Evolutionary conservation across 2,888 invertebrate genomes (phyloP).

Genomic region (Electrophaes corylata): DNA sequence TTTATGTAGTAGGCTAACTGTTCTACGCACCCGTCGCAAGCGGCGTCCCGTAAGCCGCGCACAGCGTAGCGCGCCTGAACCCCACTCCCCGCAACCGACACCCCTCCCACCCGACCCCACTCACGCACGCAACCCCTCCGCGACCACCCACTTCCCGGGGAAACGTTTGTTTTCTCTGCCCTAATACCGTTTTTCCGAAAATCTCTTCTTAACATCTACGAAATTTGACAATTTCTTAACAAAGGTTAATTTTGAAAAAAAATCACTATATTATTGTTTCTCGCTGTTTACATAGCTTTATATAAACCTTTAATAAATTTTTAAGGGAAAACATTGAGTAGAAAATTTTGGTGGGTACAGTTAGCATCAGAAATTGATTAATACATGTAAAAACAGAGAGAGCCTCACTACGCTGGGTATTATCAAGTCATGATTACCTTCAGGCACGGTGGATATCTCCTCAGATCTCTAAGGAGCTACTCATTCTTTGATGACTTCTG

Average conservation of each 20-base stretch:
- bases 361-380: too few relatives aligned
- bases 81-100: conserved; percentile 36
- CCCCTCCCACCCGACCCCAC: conserved; percentile 34
- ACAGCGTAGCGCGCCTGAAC: conserved; percentile 42
- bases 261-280: neutral
- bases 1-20: neutral
- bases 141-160: conserved; percentile 47
- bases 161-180: conserved; percentile 61
- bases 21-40: conserved; percentile 51
- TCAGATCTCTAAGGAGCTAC: too few relatives aligned
- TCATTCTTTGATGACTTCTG: too few relatives aligned
- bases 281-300: neutral
- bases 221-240: conserved; percentile 9
- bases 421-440: too few relatives aligned
- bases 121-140: conserved; percentile 50
- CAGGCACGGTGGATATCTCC: too few relatives aligned
- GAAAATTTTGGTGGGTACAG: neutral
- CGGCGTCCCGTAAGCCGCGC: conserved; percentile 43
- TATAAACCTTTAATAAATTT: neutral
- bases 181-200: conserved; percentile 50
- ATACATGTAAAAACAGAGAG: too few relatives aligned
- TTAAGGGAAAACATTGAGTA: neutral
- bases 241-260: neutral
- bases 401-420: too few relatives aligned
- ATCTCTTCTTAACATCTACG: conserved; percentile 42